A percentile compares a stretch with the other conserved stretches of the same genome.
Conservation (phyloP, 2,888 invertebrate species). For the Cordilura impudica region DNA sequence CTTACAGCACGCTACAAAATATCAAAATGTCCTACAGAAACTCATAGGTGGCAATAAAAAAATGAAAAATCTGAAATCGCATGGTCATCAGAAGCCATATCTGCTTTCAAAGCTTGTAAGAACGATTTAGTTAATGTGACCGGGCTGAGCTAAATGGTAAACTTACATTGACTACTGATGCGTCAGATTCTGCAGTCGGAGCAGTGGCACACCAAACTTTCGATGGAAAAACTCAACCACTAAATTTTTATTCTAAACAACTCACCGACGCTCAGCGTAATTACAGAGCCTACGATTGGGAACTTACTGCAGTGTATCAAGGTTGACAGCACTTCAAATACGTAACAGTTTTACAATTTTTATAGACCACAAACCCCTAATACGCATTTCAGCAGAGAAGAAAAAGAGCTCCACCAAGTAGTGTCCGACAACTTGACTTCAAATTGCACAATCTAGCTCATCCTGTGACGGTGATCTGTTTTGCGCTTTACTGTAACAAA, state of each 20-base stretch:
- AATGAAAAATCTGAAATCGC: conserved; percentile 2
- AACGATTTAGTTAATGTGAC: background rate
- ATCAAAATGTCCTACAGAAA: conserved; percentile 1
- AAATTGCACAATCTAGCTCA: background rate
- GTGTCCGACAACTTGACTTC: conserved; percentile 71
- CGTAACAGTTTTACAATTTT: conserved; percentile 42
- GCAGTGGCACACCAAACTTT: conserved; percentile 30
- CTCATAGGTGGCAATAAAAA: conserved; percentile 5
- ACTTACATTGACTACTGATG: conserved; percentile 8
- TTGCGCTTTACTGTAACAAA: too few species aligned
- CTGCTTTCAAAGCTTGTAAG: conserved; percentile 8
- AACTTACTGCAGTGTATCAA: conserved; percentile 73
- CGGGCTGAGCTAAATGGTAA: background rate
- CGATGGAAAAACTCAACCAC: background rate
- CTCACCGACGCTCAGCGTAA: too few species aligned
- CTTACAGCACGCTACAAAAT: too few species aligned
- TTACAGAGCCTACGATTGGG: conserved; percentile 63
- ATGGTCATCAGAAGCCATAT: background rate
- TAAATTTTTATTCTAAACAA: too few species aligned
- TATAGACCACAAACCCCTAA: conserved; percentile 63
- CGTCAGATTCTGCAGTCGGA: too few species aligned
- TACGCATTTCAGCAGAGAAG: conserved; percentile 69
- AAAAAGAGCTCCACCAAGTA: conserved; percentile 71
- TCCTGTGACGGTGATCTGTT: too few species aligned
- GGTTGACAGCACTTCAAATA: conserved; percentile 67